Evolutionary conservation across 2,797 vertebrate genomes (phyloP), one percentile per base, ranked within the genome.

Genomic region (Rhinogobio ventralis): DNA sequence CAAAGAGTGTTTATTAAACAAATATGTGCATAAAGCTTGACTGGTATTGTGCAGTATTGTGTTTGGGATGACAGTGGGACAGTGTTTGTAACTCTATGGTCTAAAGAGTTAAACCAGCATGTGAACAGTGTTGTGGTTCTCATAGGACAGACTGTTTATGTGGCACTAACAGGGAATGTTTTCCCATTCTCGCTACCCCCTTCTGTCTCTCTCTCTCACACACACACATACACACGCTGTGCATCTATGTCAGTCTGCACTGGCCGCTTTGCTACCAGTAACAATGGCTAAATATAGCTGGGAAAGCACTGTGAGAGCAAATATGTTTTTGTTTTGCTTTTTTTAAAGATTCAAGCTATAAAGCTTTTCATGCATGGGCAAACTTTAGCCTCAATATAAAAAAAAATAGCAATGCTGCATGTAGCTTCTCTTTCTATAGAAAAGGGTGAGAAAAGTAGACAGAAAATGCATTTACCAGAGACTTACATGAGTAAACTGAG

Each of bases 91-190:
- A 72, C 9, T 67, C 23, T 11, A 4, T 11, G 62, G 39, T 57
- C 33, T 46, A 45, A 60, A 64, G 25, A 76, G 67, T 46, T 60
- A 78, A 72, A 78, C 53, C 51, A 82, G 81, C 68, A 60, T 76
- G 81, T 46, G 25, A 33, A 67, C 46, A 15, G 73, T 87, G 79
- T 83, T 73, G 53, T 83, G 28, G 66, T 68, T 84, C 79, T 86
- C 33, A 71, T 10, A 85, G 86, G 72, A 88, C 79, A 81, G 53
- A 77, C 51, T 87, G 87, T 89, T 88, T 88, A 86, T 89, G 71
- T 78, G 83, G 76, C 87, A 51, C 72, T 83, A 82, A 81, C 45
- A 13, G 68, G 77, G 79, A 88, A 69, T 86, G 69, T 88, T 90
- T 90, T 84, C 67, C 83, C 42, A 86, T 78, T n/a, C 62, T 79